Evolutionary conservation across 2,113 vertebrate genomes (phyloP).

Genomic region (Dryoscopus gambensis): DNA sequence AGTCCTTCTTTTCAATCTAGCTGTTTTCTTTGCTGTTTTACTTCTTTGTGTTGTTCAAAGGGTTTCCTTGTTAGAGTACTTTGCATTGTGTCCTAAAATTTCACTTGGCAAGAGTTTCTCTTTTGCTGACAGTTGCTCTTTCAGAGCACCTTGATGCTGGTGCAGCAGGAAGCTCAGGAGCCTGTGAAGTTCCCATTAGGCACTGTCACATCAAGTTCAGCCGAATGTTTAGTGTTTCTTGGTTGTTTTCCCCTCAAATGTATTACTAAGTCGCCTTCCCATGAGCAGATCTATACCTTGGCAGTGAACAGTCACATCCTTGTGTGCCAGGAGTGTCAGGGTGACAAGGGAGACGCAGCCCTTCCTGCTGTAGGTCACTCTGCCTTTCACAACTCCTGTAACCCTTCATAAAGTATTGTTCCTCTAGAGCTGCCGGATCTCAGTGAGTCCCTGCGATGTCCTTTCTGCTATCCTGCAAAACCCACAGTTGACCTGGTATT

Average conservation of each 20-base stretch:
- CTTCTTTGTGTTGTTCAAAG: not conserved
- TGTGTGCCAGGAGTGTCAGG: not conserved
- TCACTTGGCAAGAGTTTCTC: not conserved
- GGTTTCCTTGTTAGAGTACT: not conserved
- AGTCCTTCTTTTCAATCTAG: not conserved
- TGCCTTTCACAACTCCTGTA: not conserved
- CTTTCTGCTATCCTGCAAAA: not conserved
- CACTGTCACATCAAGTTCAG: not conserved
- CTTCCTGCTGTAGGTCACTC: not conserved
- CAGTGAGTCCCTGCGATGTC: not conserved
- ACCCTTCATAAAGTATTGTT: not conserved
- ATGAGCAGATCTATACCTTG: not conserved
- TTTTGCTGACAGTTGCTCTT: not conserved
- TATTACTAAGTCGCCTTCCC: not conserved
- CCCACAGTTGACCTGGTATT: not conserved
- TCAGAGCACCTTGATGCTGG: not conserved
- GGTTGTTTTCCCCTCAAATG: rapidly evolving
- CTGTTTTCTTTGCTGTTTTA: not conserved
- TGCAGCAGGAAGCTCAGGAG: not conserved
- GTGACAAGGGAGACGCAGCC: not conserved
- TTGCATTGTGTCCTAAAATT: not conserved
- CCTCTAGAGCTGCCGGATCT: not conserved
- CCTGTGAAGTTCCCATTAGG: not conserved
- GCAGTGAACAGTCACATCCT: not conserved
- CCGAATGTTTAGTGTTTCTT: not conserved